A percentile compares a stretch with the other conserved stretches of the same genome.
Conservation (phyloP, 1,140 invertebrate species). For the Reticulitermes speratus region DNA sequence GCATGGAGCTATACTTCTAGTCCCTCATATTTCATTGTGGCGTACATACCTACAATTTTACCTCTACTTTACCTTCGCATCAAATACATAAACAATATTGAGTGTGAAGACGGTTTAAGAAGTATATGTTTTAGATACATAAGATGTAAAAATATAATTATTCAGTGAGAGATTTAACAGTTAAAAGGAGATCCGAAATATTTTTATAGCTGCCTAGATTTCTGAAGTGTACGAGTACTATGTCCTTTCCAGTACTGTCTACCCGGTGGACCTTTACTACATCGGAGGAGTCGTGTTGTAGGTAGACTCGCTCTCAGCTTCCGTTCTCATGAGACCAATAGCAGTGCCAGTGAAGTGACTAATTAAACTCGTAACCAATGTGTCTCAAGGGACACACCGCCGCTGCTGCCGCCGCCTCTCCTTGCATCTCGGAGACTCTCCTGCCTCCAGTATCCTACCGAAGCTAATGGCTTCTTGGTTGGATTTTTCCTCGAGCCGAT, state of each 20-base stretch:
- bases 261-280: not conserved
- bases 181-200: too few relatives aligned
- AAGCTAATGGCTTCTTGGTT: conserved; percentile 1
- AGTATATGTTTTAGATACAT: too few relatives aligned
- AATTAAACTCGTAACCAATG: conserved; percentile 27
- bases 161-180: too few relatives aligned
- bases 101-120: too few relatives aligned
- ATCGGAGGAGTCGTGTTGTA: not conserved
- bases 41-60: too few relatives aligned
- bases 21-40: too few relatives aligned
- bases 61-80: too few relatives aligned
- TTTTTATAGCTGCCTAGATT: not conserved
- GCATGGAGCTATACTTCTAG: too few relatives aligned
- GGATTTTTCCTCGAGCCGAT: not conserved
- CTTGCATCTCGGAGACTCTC: not conserved
- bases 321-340: conserved; percentile 6
- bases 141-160: too few relatives aligned
- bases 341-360: conserved; percentile 27
- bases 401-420: not conserved
- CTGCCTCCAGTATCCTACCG: not conserved
- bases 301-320: not conserved
- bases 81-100: too few relatives aligned
- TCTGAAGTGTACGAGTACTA: not conserved
- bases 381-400: not conserved
- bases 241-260: not conserved